A percentile compares a stretch with the other conserved stretches of the same genome.
These are phyloP conservation scores for Salminus brasiliensis DNA, from an alignment of 2,113 vertebrate genomes.

Conservation along the genomic window DNA sequence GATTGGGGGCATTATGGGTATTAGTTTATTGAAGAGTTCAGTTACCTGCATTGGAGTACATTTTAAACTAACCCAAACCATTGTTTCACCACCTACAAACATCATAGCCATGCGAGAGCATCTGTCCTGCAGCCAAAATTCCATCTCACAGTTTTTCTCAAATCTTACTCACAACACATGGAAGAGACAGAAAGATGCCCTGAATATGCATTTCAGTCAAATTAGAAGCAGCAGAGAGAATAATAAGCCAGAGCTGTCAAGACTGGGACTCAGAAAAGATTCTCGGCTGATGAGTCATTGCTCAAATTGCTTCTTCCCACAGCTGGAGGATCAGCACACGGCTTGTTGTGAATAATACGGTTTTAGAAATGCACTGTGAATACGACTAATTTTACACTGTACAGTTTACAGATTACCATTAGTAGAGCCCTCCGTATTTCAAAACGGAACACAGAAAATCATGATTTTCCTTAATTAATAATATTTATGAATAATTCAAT, in stretches of 20 bases:
- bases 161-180: constrained; percentile 15
- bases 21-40: background rate
- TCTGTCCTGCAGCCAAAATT: background rate
- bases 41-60: background rate
- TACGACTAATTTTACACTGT: background rate
- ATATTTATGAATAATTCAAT: no score
- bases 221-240: constrained; percentile 57
- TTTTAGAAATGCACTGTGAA: constrained; percentile 35
- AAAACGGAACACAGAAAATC: no score
- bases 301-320: constrained; percentile 47
- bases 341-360: constrained; percentile 34
- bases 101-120: background rate
- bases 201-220: constrained; percentile 53
- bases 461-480: no score
- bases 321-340: constrained; percentile 37
- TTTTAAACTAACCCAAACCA: background rate
- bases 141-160: background rate
- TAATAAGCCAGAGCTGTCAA: constrained; percentile 48
- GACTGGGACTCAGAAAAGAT: constrained; percentile 5
- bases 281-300: constrained; percentile 55
- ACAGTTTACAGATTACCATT: background rate
- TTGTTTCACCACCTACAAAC: background rate
- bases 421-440: background rate
- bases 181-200: background rate
- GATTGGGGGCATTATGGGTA: no score